A percentile compares a stretch with the other conserved stretches of the same genome.
phyloP scores from a whole-genome alignment of 2,797 vertebrate species.

The Perodicticus potto region DNA sequence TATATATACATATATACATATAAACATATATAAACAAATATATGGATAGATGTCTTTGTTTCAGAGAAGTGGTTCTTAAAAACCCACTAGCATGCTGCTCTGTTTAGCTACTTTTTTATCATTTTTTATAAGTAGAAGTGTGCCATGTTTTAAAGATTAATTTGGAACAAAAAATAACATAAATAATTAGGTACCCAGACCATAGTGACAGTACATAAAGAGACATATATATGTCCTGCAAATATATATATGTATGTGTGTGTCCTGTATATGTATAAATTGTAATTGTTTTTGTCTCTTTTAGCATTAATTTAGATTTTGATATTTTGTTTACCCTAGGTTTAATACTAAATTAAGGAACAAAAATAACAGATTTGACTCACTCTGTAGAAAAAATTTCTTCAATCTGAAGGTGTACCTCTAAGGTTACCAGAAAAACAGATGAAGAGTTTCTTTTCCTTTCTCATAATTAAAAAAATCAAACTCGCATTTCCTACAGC shows the following conservation, averaged over 20 bases:
- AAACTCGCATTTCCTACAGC: slow-evolving; percentile 6
- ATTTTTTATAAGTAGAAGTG: not conserved
- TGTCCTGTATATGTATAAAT: not conserved
- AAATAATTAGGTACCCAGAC: not conserved
- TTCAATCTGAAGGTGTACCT: not conserved
- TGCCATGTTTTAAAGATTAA: not conserved
- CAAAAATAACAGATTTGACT: not conserved
- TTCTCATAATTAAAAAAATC: slow-evolving; percentile 42
- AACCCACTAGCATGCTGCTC: not conserved
- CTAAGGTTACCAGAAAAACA: not conserved
- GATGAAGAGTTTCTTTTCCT: slow-evolving; percentile 39
- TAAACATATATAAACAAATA: fast-evolving
- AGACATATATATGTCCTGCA: fast-evolving
- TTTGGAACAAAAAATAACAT: not conserved
- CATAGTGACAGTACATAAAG: not conserved
- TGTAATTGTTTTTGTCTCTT: not conserved
- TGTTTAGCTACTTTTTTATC: not conserved
- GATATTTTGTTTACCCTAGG: not conserved
- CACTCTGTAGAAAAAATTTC: not conserved
- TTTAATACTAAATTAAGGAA: slow-evolving; percentile 19
- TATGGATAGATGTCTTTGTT: not conserved
- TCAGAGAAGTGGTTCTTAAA: not conserved
- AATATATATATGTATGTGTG: not conserved
- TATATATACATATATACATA: not conserved
- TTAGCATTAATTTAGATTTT: slow-evolving; percentile 23